Percentiles rank a stretch among this genome's conserved stretches.
phyloP scores from a whole-genome alignment of 2,797 vertebrate species.

The Lutjanus argentimaculatus region DNA sequence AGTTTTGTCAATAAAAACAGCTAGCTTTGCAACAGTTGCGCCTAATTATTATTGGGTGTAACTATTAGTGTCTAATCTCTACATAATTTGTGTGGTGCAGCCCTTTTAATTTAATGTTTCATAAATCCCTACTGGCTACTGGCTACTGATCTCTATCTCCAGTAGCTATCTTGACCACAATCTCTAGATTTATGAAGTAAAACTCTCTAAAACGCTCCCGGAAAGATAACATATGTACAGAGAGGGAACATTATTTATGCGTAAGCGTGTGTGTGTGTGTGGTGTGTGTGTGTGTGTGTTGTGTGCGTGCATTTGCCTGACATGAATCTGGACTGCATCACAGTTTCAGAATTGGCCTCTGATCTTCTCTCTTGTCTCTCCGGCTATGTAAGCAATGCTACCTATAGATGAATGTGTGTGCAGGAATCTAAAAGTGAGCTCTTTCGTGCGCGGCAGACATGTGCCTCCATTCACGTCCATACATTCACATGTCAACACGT shows the following conservation, averaged over 20 bases:
- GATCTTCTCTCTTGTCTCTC: slow-evolving; percentile 37
- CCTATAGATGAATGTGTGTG: slow-evolving; percentile 17
- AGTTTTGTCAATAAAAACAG: background rate
- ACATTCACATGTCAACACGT: slow-evolving; percentile 71
- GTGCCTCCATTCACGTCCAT: slow-evolving; percentile 29
- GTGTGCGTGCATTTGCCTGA: background rate
- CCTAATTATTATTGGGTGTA: background rate
- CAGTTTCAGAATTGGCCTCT: slow-evolving; percentile 22
- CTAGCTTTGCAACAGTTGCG: background rate
- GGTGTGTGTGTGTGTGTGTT: background rate
- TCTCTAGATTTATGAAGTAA: background rate
- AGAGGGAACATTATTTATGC: background rate
- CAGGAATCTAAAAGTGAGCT: background rate
- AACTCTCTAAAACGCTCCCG: slow-evolving; percentile 2
- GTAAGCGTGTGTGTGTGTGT: background rate
- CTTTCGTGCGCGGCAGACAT: slow-evolving; percentile 18
- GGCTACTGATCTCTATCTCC: background rate
- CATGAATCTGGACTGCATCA: slow-evolving; percentile 51
- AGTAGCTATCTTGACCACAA: background rate
- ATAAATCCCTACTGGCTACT: background rate
- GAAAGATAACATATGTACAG: background rate
- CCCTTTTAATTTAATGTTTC: background rate
- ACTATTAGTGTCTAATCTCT: background rate
- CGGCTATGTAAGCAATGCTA: slow-evolving; percentile 27
- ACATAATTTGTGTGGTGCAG: background rate